These are phyloP conservation scores for Huso huso DNA, from an alignment of 2,797 vertebrate genomes.

Conservation along the genomic window DNA sequence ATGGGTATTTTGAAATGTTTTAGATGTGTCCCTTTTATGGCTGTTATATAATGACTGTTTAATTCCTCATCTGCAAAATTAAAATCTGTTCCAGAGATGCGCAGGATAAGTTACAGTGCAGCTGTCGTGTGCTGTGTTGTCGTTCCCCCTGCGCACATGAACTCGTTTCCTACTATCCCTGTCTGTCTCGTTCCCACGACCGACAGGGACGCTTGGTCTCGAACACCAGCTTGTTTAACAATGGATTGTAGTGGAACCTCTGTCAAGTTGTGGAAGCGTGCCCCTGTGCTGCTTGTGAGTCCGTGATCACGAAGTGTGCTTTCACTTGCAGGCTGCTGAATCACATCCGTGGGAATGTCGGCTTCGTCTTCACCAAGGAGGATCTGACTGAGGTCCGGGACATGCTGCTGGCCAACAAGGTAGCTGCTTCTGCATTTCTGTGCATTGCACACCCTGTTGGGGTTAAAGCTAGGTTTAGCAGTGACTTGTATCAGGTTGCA, in stretches of 20 bases:
- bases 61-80: too few species aligned
- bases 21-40: not conserved
- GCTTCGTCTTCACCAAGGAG: slow-evolving; percentile 98
- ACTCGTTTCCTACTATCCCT: slow-evolving; percentile 80
- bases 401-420: slow-evolving; percentile 91
- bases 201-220: slow-evolving; percentile 81
- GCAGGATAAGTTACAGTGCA: slow-evolving; percentile 70
- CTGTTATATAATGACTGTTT: not conserved
- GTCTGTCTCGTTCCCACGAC: slow-evolving; percentile 45
- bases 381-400: slow-evolving; percentile 92
- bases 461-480: too few species aligned
- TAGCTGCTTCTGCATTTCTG: slow-evolving; percentile 28
- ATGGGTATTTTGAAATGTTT: not conserved
- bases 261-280: not conserved
- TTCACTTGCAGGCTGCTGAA: slow-evolving; percentile 69
- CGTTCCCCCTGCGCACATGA: slow-evolving; percentile 90
- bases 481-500: too few species aligned
- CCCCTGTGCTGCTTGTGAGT: not conserved
- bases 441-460: too few species aligned
- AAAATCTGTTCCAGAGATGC: not conserved
- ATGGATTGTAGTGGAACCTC: not conserved
- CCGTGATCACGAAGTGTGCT: not conserved
- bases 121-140: slow-evolving; percentile 75
- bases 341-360: slow-evolving; percentile 93
- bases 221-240: slow-evolving; percentile 39